phyloP scores from a whole-genome alignment of 2,888 invertebrate species.

The Clivina fossor region DNA sequence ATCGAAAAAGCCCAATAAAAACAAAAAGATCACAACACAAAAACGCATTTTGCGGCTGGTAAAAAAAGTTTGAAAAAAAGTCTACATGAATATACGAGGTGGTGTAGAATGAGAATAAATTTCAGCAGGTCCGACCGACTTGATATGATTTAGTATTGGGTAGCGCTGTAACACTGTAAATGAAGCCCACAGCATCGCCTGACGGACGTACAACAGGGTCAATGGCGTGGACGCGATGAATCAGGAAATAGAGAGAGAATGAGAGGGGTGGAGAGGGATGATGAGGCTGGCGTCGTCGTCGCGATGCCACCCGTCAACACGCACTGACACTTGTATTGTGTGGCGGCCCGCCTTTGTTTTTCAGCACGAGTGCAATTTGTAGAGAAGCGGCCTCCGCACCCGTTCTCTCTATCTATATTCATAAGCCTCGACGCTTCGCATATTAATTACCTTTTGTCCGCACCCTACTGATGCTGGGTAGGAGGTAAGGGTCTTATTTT shows the following conservation, averaged over 20 bases:
- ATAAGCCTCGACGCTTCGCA: conserved; percentile 11
- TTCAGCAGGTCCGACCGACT: too few relatives aligned
- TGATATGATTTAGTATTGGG: conserved; percentile 49
- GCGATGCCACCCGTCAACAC: conserved; percentile 42
- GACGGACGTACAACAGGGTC: conserved; percentile 50
- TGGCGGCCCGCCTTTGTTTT: conserved; percentile 47
- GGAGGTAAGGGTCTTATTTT: too few relatives aligned
- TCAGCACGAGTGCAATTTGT: conserved; percentile 48
- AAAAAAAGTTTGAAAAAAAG: too few relatives aligned
- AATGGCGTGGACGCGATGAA: conserved; percentile 56
- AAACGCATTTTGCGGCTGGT: too few relatives aligned
- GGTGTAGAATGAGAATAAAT: too few relatives aligned
- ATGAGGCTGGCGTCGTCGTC: conserved; percentile 7
- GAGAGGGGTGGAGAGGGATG: conserved; percentile 34
- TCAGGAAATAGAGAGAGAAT: conserved; percentile 52
- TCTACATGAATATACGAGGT: too few relatives aligned
- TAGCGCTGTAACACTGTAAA: too few relatives aligned
- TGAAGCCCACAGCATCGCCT: conserved; percentile 50
- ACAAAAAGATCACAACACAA: too few relatives aligned
- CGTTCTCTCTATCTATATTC: conserved; percentile 31
- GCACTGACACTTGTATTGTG: conserved; percentile 48
- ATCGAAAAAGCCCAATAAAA: too few relatives aligned
- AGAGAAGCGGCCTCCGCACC: too few relatives aligned
- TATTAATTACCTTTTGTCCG: conserved; percentile 29
- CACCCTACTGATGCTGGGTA: too few relatives aligned